Conservation (phyloP, 2,888 invertebrate genomes). For the Drosophila putrida region DNA sequence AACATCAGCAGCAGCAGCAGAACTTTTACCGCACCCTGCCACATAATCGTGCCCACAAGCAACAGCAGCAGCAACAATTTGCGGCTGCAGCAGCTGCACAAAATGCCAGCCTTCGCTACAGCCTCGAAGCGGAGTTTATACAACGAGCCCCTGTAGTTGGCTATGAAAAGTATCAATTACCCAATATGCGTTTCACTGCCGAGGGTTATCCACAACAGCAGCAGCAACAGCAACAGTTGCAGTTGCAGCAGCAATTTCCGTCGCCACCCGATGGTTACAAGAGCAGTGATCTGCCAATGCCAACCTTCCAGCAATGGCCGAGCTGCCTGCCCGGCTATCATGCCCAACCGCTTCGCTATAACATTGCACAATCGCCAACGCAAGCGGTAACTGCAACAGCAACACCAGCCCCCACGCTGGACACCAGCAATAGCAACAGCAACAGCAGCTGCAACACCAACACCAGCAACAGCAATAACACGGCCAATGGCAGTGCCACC, state of each 20-base stretch:
- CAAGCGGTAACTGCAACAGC: conserved; percentile 34
- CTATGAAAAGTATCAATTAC: conserved; percentile 86
- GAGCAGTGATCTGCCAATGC: conserved; percentile 77
- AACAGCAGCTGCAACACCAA: conserved; percentile 41
- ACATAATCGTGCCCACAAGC: conserved; percentile 87
- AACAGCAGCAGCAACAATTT: conserved; percentile 66
- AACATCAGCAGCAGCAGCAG: conserved; percentile 68
- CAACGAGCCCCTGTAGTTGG: conserved; percentile 86
- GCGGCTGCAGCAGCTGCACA: conserved; percentile 85
- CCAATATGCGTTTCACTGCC: conserved; percentile 90
- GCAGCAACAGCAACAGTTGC: conserved; percentile 63
- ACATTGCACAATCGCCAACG: conserved; percentile 55
- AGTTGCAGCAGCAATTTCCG: conserved; percentile 86
- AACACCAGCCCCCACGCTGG: conserved; percentile 25
- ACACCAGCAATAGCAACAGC: conserved; percentile 14
- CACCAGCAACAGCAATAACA: conserved; percentile 72
- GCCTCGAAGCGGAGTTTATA: conserved; percentile 89
- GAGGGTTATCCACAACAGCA: conserved; percentile 90
- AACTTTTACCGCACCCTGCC: conserved; percentile 92
- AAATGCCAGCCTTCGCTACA: conserved; percentile 87
- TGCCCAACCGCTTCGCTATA: conserved; percentile 83
- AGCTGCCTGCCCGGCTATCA: conserved; percentile 86
- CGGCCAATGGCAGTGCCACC: conserved; percentile 86
- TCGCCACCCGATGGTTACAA: conserved; percentile 91
- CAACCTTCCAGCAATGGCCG: conserved; percentile 86